phyloP scores from a whole-genome alignment of 2,113 vertebrate genomes.

The Semicossyphus pulcher region DNA sequence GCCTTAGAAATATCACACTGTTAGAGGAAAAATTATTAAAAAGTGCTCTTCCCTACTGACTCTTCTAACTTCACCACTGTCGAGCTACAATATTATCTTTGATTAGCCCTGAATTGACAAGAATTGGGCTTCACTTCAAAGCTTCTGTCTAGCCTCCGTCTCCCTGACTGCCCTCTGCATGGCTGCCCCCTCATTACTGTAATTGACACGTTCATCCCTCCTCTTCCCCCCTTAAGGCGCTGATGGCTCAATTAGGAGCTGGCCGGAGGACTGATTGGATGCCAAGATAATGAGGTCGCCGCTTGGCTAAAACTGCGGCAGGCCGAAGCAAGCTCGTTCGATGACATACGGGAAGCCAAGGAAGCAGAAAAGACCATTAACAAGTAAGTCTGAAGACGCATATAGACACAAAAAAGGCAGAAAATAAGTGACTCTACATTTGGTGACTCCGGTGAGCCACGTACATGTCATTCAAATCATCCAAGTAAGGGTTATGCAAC shows the following conservation, averaged over 20 bases:
- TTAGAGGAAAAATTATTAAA: conserved; percentile 32
- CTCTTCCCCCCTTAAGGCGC: conserved; percentile 69
- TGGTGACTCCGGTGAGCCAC: conserved; percentile 5
- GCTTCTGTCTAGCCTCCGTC: conserved; percentile 50
- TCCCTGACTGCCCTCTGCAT: conserved; percentile 67
- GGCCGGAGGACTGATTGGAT: conserved; percentile 71
- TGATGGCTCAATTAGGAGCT: conserved; percentile 79
- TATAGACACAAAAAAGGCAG: neutral
- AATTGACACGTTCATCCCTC: conserved; percentile 76
- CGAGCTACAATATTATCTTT: conserved; percentile 50
- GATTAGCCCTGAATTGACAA: conserved; percentile 52
- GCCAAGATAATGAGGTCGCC: conserved; percentile 70
- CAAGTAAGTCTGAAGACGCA: conserved; percentile 26
- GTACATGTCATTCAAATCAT: conserved; percentile 41
- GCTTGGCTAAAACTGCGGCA: conserved; percentile 46
- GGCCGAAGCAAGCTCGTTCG: conserved; percentile 35
- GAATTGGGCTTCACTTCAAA: conserved; percentile 44
- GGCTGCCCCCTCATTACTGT: conserved; percentile 78
- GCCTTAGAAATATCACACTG: conserved; percentile 28
- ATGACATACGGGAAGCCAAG: conserved; percentile 27
- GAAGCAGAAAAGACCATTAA: conserved; percentile 29
- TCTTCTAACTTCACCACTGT: conserved; percentile 24
- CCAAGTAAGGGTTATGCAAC: conserved; percentile 57
- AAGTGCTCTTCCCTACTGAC: conserved; percentile 26
- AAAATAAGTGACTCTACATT: conserved; percentile 20